Conservation (phyloP, 2,888 invertebrate species). For the Pycnomerus fuliginosus region DNA sequence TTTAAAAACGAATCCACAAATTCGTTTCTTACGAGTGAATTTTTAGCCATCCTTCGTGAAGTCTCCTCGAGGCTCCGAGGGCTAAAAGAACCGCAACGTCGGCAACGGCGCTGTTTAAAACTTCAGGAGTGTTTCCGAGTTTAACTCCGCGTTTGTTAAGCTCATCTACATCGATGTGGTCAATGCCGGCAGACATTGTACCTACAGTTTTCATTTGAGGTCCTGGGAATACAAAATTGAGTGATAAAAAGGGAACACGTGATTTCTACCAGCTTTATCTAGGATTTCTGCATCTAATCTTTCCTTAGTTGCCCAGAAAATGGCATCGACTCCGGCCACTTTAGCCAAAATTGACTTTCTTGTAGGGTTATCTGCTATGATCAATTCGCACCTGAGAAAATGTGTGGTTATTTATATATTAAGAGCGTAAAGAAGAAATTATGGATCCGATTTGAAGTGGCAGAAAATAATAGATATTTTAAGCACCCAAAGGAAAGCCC, state of each 20-base stretch:
- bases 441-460: too few relatives aligned
- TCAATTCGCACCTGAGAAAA: constrained; percentile 40
- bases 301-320: constrained; percentile 61
- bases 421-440: background rate
- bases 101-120: constrained; percentile 77
- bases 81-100: constrained; percentile 78
- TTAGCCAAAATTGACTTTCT: constrained; percentile 40
- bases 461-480: too few relatives aligned
- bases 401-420: background rate
- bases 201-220: constrained; percentile 72
- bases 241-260: background rate
- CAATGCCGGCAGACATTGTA: constrained; percentile 84
- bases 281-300: constrained; percentile 53
- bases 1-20: too few relatives aligned
- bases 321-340: constrained; percentile 60
- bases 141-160: constrained; percentile 69
- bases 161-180: constrained; percentile 77
- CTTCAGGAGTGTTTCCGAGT: constrained; percentile 79
- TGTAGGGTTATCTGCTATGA: constrained; percentile 33
- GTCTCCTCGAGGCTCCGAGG: constrained; percentile 71
- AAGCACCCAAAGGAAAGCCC: too few relatives aligned
- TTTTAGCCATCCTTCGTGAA: constrained; percentile 70
- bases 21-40: too few relatives aligned
- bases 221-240: constrained; percentile 52
- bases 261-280: constrained; percentile 37